A percentile compares a stretch with the other conserved stretches of the same genome.
Conservation (phyloP, 2,113 vertebrate genomes). For the Chitala chitala region DNA sequence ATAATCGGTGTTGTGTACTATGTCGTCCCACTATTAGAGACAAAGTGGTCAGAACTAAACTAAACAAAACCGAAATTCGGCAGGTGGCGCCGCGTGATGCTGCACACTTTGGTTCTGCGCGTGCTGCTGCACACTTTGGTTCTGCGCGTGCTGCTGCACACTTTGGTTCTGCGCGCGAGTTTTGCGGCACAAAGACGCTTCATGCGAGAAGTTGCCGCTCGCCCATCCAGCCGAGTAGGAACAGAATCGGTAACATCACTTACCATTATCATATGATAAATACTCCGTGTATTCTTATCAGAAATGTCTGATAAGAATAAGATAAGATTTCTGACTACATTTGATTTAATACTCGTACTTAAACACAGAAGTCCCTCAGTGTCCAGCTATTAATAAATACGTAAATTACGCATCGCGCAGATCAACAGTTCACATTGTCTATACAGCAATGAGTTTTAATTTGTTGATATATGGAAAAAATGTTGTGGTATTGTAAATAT, state of each 20-base stretch:
- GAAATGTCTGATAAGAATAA: too few relatives aligned
- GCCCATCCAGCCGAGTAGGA: not conserved
- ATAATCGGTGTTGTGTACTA: not conserved
- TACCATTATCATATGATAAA: not conserved
- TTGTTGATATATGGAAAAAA: too few relatives aligned
- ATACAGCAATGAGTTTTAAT: not conserved
- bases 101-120: not conserved
- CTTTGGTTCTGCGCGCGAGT: not conserved
- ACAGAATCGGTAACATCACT: not conserved
- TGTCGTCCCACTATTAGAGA: not conserved
- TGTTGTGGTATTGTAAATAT: too few relatives aligned
- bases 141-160: too few relatives aligned
- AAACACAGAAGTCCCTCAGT: not conserved
- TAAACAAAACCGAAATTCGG: not conserved
- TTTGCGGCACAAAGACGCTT: not conserved
- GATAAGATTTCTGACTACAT: too few relatives aligned
- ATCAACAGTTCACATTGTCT: too few relatives aligned
- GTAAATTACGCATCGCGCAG: not conserved
- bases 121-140: not conserved
- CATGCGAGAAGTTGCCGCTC: not conserved
- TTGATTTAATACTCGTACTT: too few relatives aligned
- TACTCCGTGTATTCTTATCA: not conserved
- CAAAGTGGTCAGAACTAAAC: not conserved
- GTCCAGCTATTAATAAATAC: too few relatives aligned
- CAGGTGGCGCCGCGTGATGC: constrained; percentile 15